Evolutionary conservation across 2,888 invertebrate genomes (phyloP), one percentile per base, ranked within the genome.

Genomic region (Diarsia mendica): DNA sequence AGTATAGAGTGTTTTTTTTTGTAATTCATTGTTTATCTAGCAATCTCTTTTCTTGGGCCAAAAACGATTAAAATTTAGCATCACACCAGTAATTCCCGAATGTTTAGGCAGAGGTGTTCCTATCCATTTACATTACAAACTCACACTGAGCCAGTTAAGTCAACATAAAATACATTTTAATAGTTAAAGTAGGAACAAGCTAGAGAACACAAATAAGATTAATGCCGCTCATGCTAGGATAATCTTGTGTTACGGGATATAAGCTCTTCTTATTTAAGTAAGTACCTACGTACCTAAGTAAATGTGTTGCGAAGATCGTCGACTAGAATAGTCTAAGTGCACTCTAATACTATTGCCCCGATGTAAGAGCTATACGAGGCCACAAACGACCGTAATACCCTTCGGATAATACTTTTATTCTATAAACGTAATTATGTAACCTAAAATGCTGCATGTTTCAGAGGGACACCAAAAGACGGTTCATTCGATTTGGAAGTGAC

Each of bases 291-390:
- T 33, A n/a, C n/a, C n/a, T n/a, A 64, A 49, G 66, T 64, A 58
- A 67, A 46, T 64, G 55, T 64, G 55, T 64, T 76, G 46, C 13
- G 61, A 63, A 75, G 61, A 67, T 64, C 55, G 53, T 67, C 49
- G 69, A 64, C 74, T 58, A 44, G 53, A 73, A 79, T 67, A 79
- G 65, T 80, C 75, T 60, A 58, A 84, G 72, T 80, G 76, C 81
- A 80, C 72, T 80, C 72, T 72, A 72, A 83, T 61, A 65, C 67
- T 72, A 83, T 78, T 83, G 72, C n/a, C 8, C 39, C 20, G 60
- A 83, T 64, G 64, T 78, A 64, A 75, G 65, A 71, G 66, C 67
- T 51, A 44, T 51, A 67, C 23, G 55, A 55, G 69, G 61, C 74
- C 67, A 79, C 79, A 70, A 79, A 79, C 66, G 49, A 67, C 51